Conservation (phyloP, 2,113 vertebrate species). For the Mesoclemmys tuberculata region DNA sequence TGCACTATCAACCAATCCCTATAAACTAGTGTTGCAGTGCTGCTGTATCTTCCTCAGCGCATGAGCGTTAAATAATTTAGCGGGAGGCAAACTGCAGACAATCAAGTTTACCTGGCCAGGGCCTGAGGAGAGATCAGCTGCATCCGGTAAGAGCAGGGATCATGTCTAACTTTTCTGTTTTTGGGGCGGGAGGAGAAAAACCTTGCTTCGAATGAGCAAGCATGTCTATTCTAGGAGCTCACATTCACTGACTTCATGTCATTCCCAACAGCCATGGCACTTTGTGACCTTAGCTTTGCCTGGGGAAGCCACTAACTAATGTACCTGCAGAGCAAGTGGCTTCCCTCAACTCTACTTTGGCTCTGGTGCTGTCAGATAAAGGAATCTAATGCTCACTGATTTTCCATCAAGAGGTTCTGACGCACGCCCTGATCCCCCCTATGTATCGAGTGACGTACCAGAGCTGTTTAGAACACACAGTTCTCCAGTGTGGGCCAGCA, state of each 20-base stretch:
- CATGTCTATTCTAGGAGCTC: not conserved
- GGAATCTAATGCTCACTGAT: not conserved
- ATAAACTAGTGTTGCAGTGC: not conserved
- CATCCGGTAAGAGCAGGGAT: not conserved
- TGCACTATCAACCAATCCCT: not conserved
- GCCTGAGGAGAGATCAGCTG: not conserved
- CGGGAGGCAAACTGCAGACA: not conserved
- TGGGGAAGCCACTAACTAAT: not conserved
- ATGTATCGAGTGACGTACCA: not conserved
- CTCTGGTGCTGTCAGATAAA: not conserved
- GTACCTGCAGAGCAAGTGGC: not conserved
- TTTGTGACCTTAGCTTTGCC: not conserved
- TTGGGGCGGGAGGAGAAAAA: not conserved
- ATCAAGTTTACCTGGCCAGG: not conserved
- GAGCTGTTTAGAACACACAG: not conserved
- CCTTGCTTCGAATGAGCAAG: not conserved
- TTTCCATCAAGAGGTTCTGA: not conserved
- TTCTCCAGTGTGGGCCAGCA: not conserved
- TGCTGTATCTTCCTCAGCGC: not conserved
- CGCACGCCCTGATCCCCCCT: not conserved
- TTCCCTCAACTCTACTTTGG: not conserved
- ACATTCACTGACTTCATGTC: not conserved
- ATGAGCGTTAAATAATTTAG: not conserved
- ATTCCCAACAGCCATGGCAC: not conserved
- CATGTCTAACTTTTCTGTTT: not conserved